Evolutionary conservation across 2,888 invertebrate genomes (phyloP).

Genomic region (Ochlodes sylvanus): DNA sequence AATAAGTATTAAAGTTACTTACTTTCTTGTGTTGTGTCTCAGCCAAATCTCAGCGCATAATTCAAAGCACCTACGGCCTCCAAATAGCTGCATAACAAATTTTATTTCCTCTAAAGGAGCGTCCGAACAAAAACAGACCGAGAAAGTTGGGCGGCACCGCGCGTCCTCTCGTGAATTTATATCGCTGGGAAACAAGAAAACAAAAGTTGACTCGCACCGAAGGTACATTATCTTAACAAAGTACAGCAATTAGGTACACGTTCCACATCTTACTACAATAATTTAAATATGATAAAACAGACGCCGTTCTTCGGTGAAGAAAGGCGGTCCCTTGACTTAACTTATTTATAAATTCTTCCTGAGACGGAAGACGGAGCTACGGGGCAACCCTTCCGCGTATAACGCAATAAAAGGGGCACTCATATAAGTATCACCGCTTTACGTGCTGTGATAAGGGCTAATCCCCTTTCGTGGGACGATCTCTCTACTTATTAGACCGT

Average conservation of each 20-base stretch:
- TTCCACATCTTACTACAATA: conserved; percentile 85
- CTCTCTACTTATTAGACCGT: conserved; percentile 68
- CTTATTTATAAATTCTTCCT: conserved; percentile 84
- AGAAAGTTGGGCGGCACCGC: conserved; percentile 76
- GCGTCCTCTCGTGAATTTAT: conserved; percentile 79
- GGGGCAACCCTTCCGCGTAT: conserved; percentile 75
- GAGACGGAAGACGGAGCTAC: conserved; percentile 59
- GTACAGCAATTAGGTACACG: conserved; percentile 85
- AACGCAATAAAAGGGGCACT: conserved; percentile 84
- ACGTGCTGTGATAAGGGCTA: conserved; percentile 79
- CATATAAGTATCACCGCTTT: conserved; percentile 82
- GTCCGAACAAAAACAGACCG: conserved; percentile 80
- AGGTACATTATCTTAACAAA: conserved; percentile 86
- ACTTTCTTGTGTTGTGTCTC: conserved; percentile 34
- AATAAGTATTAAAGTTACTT: not conserved
- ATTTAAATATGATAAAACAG: conserved; percentile 86
- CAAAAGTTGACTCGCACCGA: conserved; percentile 83
- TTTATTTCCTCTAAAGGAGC: conserved; percentile 68
- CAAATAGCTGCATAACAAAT: conserved; percentile 74
- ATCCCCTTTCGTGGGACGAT: conserved; percentile 72
- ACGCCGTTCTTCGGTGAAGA: conserved; percentile 73
- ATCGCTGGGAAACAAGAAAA: conserved; percentile 81
- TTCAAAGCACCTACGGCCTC: conserved; percentile 65
- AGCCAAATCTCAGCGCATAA: conserved; percentile 46
- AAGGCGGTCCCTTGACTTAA: conserved; percentile 74